These are phyloP conservation scores for Aleiodes testaceus DNA, from an alignment of 2,888 invertebrate genomes.

Conservation along the genomic window DNA sequence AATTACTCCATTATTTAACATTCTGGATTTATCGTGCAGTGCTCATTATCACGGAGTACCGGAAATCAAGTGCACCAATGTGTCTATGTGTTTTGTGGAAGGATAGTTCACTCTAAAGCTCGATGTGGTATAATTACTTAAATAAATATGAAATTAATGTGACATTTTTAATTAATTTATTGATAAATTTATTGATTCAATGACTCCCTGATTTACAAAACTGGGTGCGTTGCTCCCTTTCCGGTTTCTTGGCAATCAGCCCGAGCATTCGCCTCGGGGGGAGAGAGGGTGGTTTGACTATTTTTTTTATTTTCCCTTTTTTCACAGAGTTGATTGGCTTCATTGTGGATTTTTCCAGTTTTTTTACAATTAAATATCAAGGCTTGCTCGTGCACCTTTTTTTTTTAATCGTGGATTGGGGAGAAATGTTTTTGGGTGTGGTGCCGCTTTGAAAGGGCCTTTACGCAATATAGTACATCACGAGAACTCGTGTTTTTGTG, in stretches of 20 bases:
- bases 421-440: slow-evolving; percentile 23
- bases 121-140: slow-evolving; percentile 8
- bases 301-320: background rate
- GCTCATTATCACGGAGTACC: background rate
- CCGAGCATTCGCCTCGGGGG: slow-evolving; percentile 44
- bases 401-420: too few relatives aligned
- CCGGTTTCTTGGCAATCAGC: slow-evolving; percentile 48
- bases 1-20: slow-evolving; percentile 6
- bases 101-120: too few relatives aligned
- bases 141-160: too few relatives aligned
- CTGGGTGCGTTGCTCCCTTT: slow-evolving; percentile 54
- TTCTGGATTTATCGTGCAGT: background rate
- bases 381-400: too few relatives aligned
- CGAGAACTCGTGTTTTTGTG: too few relatives aligned
- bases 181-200: background rate
- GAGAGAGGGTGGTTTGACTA: background rate
- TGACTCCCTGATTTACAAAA: slow-evolving; percentile 6
- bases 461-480: too few relatives aligned
- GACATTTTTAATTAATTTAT: slow-evolving; percentile 7
- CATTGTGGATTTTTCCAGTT: background rate
- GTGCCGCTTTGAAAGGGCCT: background rate
- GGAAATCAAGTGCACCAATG: too few relatives aligned
- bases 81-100: too few relatives aligned
- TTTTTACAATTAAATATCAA: background rate
- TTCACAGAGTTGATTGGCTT: background rate